phyloP scores from a whole-genome alignment of 2,797 vertebrate species.

The Pelobates cultripes region DNA sequence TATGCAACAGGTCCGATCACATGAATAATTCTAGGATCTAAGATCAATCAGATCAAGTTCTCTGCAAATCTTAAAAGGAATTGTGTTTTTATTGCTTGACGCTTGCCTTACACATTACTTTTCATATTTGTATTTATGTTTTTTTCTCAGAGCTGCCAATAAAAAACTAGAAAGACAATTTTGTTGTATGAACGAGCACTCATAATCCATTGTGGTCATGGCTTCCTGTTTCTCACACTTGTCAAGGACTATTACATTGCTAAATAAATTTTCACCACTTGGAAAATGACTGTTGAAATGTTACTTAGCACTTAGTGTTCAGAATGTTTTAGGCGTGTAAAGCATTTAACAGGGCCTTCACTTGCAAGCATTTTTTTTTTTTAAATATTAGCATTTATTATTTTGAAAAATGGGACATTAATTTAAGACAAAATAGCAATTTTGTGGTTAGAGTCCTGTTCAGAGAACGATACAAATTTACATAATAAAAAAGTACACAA shows the following conservation, averaged over 20 bases:
- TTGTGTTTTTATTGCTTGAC: conserved; percentile 50
- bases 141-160: conserved; percentile 43
- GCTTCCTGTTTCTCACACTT: conserved; percentile 55
- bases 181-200: conserved; percentile 4
- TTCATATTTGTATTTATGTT: conserved; percentile 23
- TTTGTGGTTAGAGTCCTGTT: too few relatives aligned
- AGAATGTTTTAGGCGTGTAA: too few relatives aligned
- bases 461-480: too few relatives aligned
- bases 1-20: conserved; percentile 41
- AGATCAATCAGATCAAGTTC: conserved; percentile 39
- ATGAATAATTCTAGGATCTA: conserved; percentile 40
- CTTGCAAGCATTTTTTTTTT: too few relatives aligned
- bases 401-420: too few relatives aligned
- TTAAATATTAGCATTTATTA: too few relatives aligned
- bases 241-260: conserved; percentile 33
- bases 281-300: not conserved
- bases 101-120: conserved; percentile 25
- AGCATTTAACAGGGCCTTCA: too few relatives aligned
- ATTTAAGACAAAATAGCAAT: too few relatives aligned
- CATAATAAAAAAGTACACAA: too few relatives aligned
- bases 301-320: too few relatives aligned
- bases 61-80: not conserved
- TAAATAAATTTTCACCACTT: conserved; percentile 11
- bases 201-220: conserved; percentile 22
- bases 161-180: conserved; percentile 31